Percentiles rank a stretch among this genome's conserved stretches.
Evolutionary conservation across 2,888 invertebrate genomes (phyloP).

Genomic region (Drosophila neotestacea): DNA sequence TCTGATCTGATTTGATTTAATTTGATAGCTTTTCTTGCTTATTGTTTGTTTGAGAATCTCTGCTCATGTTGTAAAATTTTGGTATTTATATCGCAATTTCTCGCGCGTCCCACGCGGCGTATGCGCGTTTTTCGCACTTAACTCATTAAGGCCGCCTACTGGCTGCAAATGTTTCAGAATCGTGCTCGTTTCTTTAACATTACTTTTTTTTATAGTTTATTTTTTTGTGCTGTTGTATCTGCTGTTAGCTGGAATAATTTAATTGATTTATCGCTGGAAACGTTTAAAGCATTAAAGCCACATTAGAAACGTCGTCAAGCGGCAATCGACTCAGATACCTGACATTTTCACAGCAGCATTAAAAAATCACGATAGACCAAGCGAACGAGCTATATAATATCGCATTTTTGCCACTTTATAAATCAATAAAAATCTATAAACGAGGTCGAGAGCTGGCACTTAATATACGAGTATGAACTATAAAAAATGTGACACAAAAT

Average conservation of each 20-base stretch:
- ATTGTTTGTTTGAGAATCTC: slow-evolving; percentile 36
- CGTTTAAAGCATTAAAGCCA: slow-evolving; percentile 50
- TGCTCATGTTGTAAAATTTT: slow-evolving; percentile 54
- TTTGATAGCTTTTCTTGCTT: slow-evolving; percentile 45
- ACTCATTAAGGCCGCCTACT: slow-evolving; percentile 62
- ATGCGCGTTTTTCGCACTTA: slow-evolving; percentile 74
- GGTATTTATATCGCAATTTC: slow-evolving; percentile 62
- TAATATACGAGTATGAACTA: slow-evolving; percentile 6
- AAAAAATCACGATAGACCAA: slow-evolving; percentile 9
- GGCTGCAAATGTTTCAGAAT: slow-evolving; percentile 45
- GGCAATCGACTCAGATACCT: slow-evolving; percentile 18
- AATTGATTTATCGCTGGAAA: slow-evolving; percentile 60
- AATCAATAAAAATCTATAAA: slow-evolving; percentile 33
- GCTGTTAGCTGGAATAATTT: slow-evolving; percentile 48
- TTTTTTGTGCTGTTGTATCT: slow-evolving; percentile 8
- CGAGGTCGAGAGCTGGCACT: slow-evolving; percentile 38
- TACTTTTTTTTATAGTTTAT: slow-evolving; percentile 24
- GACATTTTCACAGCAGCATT: slow-evolving; percentile 21
- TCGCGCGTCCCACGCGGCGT: slow-evolving; percentile 53
- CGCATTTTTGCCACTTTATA: slow-evolving; percentile 42
- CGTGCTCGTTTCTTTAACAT: slow-evolving; percentile 44
- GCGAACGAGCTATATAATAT: slow-evolving; percentile 11
- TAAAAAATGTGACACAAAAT: slow-evolving; percentile 41
- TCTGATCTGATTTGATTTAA: slow-evolving; percentile 41
- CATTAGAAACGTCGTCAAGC: slow-evolving; percentile 32